Evolutionary conservation across 2,113 vertebrate genomes (phyloP).

Genomic region (Proteles cristata): DNA sequence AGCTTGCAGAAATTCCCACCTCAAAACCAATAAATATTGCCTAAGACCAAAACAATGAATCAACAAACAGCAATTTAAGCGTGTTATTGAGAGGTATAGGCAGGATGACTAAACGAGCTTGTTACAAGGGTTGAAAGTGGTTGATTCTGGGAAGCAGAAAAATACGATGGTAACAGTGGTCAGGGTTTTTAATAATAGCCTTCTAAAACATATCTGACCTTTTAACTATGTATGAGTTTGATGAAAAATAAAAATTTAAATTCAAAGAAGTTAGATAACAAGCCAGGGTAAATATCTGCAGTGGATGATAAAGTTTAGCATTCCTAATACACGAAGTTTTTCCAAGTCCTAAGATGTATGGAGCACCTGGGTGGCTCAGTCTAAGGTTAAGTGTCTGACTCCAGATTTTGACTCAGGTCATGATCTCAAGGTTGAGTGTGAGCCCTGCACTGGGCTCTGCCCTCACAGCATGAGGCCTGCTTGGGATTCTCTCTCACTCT

Average conservation of each 20-base stretch:
- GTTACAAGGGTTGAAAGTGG: not conserved
- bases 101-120: not conserved
- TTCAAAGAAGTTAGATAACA: not conserved
- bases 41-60: conserved; percentile 44
- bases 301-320: not conserved
- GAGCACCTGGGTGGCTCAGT: too few relatives aligned
- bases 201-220: not conserved
- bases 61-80: not conserved
- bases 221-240: not conserved
- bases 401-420: too few relatives aligned
- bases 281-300: not conserved
- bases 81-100: not conserved
- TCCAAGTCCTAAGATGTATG: not conserved
- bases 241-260: conserved; percentile 37
- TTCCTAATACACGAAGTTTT: not conserved
- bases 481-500: too few relatives aligned
- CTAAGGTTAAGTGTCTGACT: too few relatives aligned
- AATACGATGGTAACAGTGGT: not conserved
- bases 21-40: conserved; percentile 33
- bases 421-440: too few relatives aligned
- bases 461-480: too few relatives aligned
- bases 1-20: conserved; percentile 6
- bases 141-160: conserved; percentile 13
- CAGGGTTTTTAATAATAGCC: not conserved
- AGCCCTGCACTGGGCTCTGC: too few relatives aligned